phyloP scores from a whole-genome alignment of 2,888 invertebrate species.

The Lypha dubia region DNA sequence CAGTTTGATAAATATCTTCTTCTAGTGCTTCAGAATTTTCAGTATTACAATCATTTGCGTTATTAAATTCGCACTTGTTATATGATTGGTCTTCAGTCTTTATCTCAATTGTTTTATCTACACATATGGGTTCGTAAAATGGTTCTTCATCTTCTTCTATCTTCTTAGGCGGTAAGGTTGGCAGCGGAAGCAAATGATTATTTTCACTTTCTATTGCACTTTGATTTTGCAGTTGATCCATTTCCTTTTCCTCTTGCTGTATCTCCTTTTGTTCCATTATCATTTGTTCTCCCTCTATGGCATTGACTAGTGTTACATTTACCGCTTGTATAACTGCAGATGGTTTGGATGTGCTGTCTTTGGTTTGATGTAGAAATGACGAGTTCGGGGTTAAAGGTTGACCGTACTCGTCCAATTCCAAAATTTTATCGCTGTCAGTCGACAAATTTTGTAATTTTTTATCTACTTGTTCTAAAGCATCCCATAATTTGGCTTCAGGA shows the following conservation, averaged over 20 bases:
- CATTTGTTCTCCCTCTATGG: conserved; percentile 79
- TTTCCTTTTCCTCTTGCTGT: conserved; percentile 64
- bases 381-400: conserved; percentile 85
- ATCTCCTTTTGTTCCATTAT: conserved; percentile 76
- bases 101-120: conserved; percentile 57
- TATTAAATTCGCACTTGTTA: conserved; percentile 1
- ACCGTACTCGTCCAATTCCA: conserved; percentile 78
- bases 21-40: conserved; percentile 3
- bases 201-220: background rate
- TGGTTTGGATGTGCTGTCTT: conserved; percentile 75
- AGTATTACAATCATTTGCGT: background rate
- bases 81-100: conserved; percentile 77
- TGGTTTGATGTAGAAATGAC: conserved; percentile 87
- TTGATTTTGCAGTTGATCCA: background rate
- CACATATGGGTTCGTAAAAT: conserved; percentile 79
- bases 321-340: conserved; percentile 80
- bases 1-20: conserved; percentile 81
- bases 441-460: conserved; percentile 78
- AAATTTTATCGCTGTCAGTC: conserved; percentile 73
- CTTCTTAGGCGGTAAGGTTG: background rate
- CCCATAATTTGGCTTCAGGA: conserved; percentile 79
- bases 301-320: conserved; percentile 80
- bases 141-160: conserved; percentile 47
- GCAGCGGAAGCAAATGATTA: conserved; percentile 18
- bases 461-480: conserved; percentile 80